These are phyloP conservation scores for Melanotaenia nigrans DNA, from an alignment of 2,797 vertebrate species.

Conservation along the genomic window DNA sequence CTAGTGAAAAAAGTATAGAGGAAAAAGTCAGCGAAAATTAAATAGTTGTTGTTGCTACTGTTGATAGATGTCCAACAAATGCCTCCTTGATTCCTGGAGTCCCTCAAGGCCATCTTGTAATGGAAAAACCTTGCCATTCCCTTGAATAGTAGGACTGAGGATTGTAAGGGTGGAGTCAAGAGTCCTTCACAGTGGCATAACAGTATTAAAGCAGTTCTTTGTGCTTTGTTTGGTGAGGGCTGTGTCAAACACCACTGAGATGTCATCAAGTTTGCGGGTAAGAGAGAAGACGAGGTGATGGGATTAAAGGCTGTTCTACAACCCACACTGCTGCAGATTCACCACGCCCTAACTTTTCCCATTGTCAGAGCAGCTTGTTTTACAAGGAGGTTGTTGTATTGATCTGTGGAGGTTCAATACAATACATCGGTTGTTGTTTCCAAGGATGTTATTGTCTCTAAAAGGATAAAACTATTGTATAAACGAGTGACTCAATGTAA, in stretches of 20 bases:
- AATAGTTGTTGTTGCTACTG: conserved; percentile 61
- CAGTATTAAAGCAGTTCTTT: conserved; percentile 83
- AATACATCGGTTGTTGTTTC: conserved; percentile 42
- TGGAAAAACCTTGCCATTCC: conserved; percentile 58
- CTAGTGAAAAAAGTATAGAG: conserved; percentile 56
- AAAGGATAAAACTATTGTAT: conserved; percentile 45
- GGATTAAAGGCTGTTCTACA: conserved; percentile 52
- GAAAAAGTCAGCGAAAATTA: conserved; percentile 50
- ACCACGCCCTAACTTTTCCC: conserved; percentile 16
- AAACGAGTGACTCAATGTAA: conserved; percentile 53
- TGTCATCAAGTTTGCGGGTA: conserved; percentile 47
- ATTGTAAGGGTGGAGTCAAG: conserved; percentile 64
- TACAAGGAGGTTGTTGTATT: conserved; percentile 35
- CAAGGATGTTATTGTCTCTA: conserved; percentile 50
- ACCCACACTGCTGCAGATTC: conserved; percentile 41
- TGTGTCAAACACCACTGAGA: conserved; percentile 56
- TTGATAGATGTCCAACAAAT: conserved; percentile 56
- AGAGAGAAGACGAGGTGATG: conserved; percentile 20
- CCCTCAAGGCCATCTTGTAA: conserved; percentile 43
- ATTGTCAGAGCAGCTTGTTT: conserved; percentile 41
- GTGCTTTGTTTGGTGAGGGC: conserved; percentile 80
- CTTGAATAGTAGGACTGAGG: conserved; percentile 45
- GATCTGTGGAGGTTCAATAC: conserved; percentile 46
- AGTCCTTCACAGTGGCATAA: conserved; percentile 83
- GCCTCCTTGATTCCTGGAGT: conserved; percentile 57